These are phyloP conservation scores for Perithous albicinctus DNA, from an alignment of 2,888 invertebrate species.

Conservation along the genomic window DNA sequence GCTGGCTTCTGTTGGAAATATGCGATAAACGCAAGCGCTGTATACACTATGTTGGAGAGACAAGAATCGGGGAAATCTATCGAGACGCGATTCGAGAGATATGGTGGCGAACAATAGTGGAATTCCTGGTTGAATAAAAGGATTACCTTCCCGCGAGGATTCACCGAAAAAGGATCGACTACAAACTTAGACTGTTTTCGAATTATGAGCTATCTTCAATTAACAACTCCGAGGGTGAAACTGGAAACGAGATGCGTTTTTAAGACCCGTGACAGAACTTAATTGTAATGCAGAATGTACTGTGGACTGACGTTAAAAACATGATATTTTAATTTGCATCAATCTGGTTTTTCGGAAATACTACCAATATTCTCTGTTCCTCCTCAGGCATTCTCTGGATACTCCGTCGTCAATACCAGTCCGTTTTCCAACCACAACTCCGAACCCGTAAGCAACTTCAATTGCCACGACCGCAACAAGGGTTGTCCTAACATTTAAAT, in stretches of 20 bases:
- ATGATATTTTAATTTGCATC: not conserved
- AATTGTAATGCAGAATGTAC: not conserved
- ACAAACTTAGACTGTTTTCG: no score
- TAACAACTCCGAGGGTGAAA: no score
- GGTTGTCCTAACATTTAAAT: conserved; percentile 80
- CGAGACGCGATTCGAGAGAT: conserved; percentile 14
- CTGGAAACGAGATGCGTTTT: no score
- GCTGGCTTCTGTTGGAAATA: conserved; percentile 58
- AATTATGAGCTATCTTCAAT: no score
- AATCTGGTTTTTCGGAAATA: not conserved
- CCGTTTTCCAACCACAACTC: not conserved
- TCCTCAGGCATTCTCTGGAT: not conserved
- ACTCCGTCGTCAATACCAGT: not conserved
- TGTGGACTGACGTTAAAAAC: no score
- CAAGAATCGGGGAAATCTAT: conserved; percentile 43
- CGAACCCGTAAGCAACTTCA: conserved; percentile 71
- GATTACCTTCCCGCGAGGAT: not conserved
- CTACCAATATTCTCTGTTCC: not conserved
- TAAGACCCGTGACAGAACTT: not conserved
- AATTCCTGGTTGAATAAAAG: not conserved
- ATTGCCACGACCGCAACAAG: conserved; percentile 71
- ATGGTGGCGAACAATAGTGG: not conserved
- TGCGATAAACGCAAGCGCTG: conserved; percentile 26
- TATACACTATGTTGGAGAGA: conserved; percentile 5
- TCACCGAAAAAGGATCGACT: not conserved